These are phyloP conservation scores for Drosophila birchii DNA, from an alignment of 2,888 invertebrate species.

Conservation along the genomic window DNA sequence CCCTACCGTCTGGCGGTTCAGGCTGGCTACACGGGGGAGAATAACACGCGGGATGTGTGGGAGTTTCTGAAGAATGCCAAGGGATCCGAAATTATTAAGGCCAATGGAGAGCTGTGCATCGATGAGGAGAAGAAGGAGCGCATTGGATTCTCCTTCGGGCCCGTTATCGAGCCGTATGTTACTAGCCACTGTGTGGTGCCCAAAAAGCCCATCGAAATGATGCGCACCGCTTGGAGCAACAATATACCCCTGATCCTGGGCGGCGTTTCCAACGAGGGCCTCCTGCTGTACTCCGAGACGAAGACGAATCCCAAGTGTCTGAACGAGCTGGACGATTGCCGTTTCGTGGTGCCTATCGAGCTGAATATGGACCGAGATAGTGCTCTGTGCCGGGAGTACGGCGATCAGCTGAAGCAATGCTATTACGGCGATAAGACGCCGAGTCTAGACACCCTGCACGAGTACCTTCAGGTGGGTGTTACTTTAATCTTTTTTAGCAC, in stretches of 20 bases:
- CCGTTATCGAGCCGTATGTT: slow-evolving; percentile 83
- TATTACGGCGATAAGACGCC: slow-evolving; percentile 83
- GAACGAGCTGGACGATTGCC: slow-evolving; percentile 82
- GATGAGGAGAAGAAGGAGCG: slow-evolving; percentile 81
- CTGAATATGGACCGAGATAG: slow-evolving; percentile 81
- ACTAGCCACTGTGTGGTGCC: slow-evolving; percentile 82
- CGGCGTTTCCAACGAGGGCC: slow-evolving; percentile 83
- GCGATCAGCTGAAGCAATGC: slow-evolving; percentile 75
- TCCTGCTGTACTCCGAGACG: slow-evolving; percentile 81
- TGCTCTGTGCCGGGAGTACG: slow-evolving; percentile 80
- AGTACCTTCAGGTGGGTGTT: slow-evolving; percentile 80
- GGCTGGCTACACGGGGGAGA: slow-evolving; percentile 81
- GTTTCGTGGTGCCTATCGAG: slow-evolving; percentile 82
- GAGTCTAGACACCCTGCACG: slow-evolving; percentile 83
- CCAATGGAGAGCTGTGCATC: slow-evolving; percentile 80
- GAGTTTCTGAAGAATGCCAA: slow-evolving; percentile 82
- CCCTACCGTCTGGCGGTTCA: slow-evolving; percentile 82
- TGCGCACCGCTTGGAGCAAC: slow-evolving; percentile 83
- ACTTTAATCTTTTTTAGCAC: not conserved
- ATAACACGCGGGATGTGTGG: slow-evolving; percentile 83
- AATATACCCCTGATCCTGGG: slow-evolving; percentile 84
- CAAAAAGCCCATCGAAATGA: slow-evolving; percentile 82
- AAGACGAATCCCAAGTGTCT: slow-evolving; percentile 81
- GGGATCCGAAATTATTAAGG: slow-evolving; percentile 80
- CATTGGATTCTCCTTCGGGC: slow-evolving; percentile 84